These are phyloP conservation scores for Nyctibius bracteatus DNA, from an alignment of 2,113 vertebrate genomes.

Conservation along the genomic window DNA sequence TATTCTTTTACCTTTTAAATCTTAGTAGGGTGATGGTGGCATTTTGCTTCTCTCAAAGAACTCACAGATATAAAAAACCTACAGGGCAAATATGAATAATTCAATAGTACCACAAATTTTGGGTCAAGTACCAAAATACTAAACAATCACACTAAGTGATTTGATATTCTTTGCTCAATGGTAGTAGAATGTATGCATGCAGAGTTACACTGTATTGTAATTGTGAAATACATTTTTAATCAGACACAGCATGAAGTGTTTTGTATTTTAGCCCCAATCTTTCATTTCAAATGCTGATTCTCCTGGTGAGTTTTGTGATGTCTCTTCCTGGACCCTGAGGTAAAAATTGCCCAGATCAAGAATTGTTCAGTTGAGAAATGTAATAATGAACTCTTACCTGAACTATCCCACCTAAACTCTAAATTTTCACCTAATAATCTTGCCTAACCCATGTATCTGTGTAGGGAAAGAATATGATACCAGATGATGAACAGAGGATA, in stretches of 20 bases:
- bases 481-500: background rate
- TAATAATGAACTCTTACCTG: background rate
- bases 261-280: background rate
- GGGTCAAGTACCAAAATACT: background rate
- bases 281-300: background rate
- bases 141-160: background rate
- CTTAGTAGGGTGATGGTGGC: background rate
- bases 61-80: background rate
- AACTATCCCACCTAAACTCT: background rate
- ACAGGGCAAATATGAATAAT: background rate
- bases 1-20: background rate
- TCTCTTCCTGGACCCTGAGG: background rate
- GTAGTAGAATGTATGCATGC: background rate
- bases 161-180: background rate
- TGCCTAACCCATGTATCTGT: background rate
- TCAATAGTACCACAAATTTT: background rate
- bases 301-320: background rate
- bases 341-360: background rate
- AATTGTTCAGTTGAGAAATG: background rate
- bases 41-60: background rate
- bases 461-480: background rate
- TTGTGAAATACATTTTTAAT: background rate
- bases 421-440: background rate
- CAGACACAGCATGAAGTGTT: background rate
- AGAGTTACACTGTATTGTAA: background rate